Percentiles rank a stretch among this genome's conserved stretches.
Evolutionary conservation across 2,888 invertebrate species (phyloP).

Genomic region (Noctua comes): DNA sequence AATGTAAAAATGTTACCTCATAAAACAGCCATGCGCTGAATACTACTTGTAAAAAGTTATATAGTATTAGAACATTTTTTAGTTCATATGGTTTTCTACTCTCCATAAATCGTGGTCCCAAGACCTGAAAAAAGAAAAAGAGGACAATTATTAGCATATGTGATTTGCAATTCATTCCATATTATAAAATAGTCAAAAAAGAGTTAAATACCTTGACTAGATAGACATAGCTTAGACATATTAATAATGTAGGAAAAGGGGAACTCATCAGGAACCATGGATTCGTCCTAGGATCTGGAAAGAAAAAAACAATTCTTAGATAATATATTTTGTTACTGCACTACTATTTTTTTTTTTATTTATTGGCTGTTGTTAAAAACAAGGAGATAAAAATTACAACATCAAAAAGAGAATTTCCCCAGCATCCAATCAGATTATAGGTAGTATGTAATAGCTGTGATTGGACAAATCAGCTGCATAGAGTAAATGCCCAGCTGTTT

Average conservation of each 20-base stretch:
- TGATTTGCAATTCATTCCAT: not conserved
- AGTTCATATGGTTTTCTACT: slow-evolving; percentile 97
- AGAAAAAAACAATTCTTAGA: slow-evolving; percentile 59
- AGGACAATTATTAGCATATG: not conserved
- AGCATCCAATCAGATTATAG: slow-evolving; percentile 23
- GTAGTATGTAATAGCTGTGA: slow-evolving; percentile 43
- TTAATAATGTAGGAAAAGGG: slow-evolving; percentile 96
- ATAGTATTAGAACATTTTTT: slow-evolving; percentile 93
- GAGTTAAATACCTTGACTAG: slow-evolving; percentile 93
- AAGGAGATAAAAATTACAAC: not conserved
- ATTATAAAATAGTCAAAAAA: not conserved
- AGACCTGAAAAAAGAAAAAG: slow-evolving; percentile 89
- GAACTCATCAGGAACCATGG: slow-evolving; percentile 98
- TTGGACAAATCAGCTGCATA: slow-evolving; percentile 65
- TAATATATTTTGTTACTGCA: not conserved
- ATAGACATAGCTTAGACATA: slow-evolving; percentile 97
- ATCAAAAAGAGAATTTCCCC: not conserved
- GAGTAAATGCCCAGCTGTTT: slow-evolving; percentile 64
- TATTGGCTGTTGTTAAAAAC: not conserved
- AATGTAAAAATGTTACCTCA: slow-evolving; percentile 92
- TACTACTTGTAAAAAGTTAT: slow-evolving; percentile 97
- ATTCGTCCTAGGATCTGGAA: slow-evolving; percentile 96
- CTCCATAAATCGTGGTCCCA: slow-evolving; percentile 97
- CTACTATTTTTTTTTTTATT: not conserved
- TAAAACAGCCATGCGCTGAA: slow-evolving; percentile 97